A percentile compares a stretch with the other conserved stretches of the same genome.
Conservation (phyloP, 2,888 invertebrate genomes). For the Tyria jacobaeae region DNA sequence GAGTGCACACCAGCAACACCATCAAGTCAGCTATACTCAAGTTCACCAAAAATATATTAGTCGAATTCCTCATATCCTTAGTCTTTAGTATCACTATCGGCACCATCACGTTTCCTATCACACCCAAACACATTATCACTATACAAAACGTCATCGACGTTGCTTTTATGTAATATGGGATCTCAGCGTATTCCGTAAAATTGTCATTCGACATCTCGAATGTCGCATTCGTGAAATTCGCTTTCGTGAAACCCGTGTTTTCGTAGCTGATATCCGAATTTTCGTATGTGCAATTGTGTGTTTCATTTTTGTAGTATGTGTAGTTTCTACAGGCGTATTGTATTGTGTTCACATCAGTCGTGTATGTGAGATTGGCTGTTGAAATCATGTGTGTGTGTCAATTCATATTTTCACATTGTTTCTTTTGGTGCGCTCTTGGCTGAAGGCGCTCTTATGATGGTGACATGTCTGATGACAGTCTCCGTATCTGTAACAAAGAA, state of each 20-base stretch:
- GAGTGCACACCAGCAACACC: conserved; percentile 96
- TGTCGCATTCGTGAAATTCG: conserved; percentile 57
- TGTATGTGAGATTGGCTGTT: conserved; percentile 72
- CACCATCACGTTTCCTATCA: conserved; percentile 97
- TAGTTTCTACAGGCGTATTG: conserved; percentile 49
- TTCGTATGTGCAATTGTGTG: conserved; percentile 56
- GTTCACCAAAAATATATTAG: conserved; percentile 97
- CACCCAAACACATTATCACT: conserved; percentile 95
- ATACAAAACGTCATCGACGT: conserved; percentile 96
- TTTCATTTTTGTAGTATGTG: conserved; percentile 48
- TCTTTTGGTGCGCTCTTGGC: conserved; percentile 31
- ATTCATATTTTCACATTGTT: conserved; percentile 74
- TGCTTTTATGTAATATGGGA: conserved; percentile 95
- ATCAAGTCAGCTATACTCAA: conserved; percentile 96
- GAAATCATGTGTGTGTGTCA: conserved; percentile 80
- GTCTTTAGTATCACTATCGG: conserved; percentile 96
- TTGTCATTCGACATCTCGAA: conserved; percentile 66
- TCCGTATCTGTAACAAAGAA: conserved; percentile 58
- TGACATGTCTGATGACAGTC: conserved; percentile 30
- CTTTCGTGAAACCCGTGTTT: conserved; percentile 56
- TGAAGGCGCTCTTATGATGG: conserved; percentile 33
- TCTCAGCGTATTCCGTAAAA: conserved; percentile 84
- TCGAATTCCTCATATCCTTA: conserved; percentile 97
- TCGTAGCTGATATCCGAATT: conserved; percentile 45
- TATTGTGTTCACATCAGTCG: conserved; percentile 60